Conservation (phyloP, 2,797 vertebrate genomes). For the Gorsachius magnificus region DNA sequence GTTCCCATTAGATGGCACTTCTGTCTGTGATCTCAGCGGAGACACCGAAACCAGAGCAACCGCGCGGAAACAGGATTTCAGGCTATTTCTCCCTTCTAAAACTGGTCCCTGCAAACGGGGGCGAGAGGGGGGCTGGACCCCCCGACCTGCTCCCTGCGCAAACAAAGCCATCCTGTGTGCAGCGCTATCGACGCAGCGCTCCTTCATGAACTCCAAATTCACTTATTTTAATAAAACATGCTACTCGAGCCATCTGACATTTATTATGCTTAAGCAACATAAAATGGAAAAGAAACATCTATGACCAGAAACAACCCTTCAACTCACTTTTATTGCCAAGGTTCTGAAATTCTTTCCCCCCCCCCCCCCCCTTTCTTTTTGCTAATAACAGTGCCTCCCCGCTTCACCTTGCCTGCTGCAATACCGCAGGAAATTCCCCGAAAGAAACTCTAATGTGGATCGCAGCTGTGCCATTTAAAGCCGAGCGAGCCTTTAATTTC, state of each 20-base stretch:
- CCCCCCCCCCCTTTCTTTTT: background rate
- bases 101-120: accelerated
- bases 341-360: background rate
- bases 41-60: background rate
- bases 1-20: background rate
- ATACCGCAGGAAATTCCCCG: slow-evolving; percentile 25
- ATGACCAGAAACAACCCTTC: slow-evolving; percentile 51
- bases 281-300: slow-evolving; percentile 59
- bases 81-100: background rate
- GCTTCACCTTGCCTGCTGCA: background rate
- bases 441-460: background rate
- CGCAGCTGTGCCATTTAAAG: slow-evolving; percentile 33
- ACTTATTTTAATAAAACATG: slow-evolving; percentile 48
- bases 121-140: background rate
- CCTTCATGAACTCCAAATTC: slow-evolving; percentile 20
- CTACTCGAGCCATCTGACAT: slow-evolving; percentile 48
- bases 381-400: background rate
- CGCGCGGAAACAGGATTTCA: accelerated
- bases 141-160: background rate
- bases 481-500: background rate
- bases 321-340: slow-evolving; percentile 43
- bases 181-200: background rate
- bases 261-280: slow-evolving; percentile 54
- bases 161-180: background rate
- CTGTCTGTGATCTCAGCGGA: background rate